Percentiles rank a stretch among this genome's conserved stretches.
These are phyloP conservation scores for Pipistrellus pygmaeus DNA, from an alignment of 2,797 vertebrate genomes.

Conservation along the genomic window DNA sequence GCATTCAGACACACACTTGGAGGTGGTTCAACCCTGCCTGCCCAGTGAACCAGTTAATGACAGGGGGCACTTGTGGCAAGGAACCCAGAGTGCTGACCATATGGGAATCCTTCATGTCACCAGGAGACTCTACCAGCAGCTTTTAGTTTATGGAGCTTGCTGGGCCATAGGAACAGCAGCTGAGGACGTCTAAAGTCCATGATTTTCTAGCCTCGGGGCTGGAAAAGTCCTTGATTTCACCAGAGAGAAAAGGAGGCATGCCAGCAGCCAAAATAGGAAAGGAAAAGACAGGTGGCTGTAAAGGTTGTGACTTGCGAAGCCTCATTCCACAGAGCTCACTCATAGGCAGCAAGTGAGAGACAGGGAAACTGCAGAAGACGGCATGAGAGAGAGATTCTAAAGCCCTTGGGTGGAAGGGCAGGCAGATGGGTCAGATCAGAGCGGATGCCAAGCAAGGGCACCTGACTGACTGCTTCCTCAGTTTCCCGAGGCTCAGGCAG, in stretches of 20 bases:
- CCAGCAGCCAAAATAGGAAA: constrained; percentile 11
- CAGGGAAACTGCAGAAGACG: neutral
- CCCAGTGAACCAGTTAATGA: neutral
- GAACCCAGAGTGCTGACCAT: neutral
- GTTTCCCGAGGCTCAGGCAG: constrained; percentile 38
- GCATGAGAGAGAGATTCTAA: neutral
- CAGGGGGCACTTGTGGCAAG: neutral
- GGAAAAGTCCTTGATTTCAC: constrained; percentile 20
- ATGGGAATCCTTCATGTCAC: neutral
- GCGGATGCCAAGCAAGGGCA: neutral
- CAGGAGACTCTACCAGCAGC: constrained; percentile 1
- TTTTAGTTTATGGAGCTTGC: neutral
- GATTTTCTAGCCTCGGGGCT: neutral
- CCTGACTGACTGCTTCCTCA: neutral
- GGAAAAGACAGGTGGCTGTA: constrained; percentile 27
- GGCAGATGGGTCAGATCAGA: neutral
- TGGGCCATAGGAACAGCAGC: neutral
- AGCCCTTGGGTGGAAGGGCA: neutral
- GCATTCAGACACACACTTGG: neutral
- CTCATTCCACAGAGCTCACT: neutral
- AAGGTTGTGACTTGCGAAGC: constrained; percentile 23
- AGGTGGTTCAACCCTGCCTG: neutral
- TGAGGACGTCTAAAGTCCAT: neutral
- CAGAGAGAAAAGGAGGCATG: neutral
- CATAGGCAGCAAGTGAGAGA: neutral